Conservation (phyloP, 2,797 vertebrate genomes). For the Diplodus puntazzo region DNA sequence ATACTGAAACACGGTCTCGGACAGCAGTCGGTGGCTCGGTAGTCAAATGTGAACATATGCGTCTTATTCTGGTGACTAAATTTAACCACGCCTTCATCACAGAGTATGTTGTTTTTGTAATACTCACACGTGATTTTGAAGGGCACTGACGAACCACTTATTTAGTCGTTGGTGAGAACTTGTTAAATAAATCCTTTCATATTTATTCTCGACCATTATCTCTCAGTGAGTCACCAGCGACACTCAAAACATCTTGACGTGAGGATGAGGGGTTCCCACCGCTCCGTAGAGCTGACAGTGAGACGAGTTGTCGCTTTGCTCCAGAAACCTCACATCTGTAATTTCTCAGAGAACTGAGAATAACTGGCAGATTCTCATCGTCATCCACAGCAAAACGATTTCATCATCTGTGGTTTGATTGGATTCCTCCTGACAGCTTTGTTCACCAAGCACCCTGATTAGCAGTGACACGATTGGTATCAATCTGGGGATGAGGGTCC, state of each 20-base stretch:
- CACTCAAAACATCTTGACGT: background rate
- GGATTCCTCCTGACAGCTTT: slow-evolving; percentile 74
- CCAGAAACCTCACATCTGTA: slow-evolving; percentile 16
- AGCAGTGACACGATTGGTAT: slow-evolving; percentile 69
- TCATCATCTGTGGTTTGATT: slow-evolving; percentile 71
- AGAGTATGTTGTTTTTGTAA: background rate
- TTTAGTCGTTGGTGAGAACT: background rate
- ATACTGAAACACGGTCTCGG: too few species aligned
- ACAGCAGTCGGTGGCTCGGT: too few species aligned
- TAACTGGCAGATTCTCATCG: slow-evolving; percentile 54
- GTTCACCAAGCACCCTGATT: slow-evolving; percentile 71
- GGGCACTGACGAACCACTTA: background rate
- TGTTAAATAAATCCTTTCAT: background rate
- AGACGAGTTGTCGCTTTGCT: background rate
- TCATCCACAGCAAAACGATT: slow-evolving; percentile 58
- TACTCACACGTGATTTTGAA: accelerated
- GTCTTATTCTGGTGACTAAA: too few species aligned
- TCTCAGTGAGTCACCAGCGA: background rate
- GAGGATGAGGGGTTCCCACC: background rate
- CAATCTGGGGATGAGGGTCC: slow-evolving; percentile 42
- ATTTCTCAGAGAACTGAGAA: slow-evolving; percentile 16
- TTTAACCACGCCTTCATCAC: too few species aligned
- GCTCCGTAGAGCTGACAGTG: background rate
- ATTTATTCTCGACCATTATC: background rate
- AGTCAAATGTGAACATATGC: too few species aligned